A percentile compares a stretch with the other conserved stretches of the same genome.
These are phyloP conservation scores for Misgurnus anguillicaudatus DNA, from an alignment of 2,113 vertebrate species.

Conservation along the genomic window DNA sequence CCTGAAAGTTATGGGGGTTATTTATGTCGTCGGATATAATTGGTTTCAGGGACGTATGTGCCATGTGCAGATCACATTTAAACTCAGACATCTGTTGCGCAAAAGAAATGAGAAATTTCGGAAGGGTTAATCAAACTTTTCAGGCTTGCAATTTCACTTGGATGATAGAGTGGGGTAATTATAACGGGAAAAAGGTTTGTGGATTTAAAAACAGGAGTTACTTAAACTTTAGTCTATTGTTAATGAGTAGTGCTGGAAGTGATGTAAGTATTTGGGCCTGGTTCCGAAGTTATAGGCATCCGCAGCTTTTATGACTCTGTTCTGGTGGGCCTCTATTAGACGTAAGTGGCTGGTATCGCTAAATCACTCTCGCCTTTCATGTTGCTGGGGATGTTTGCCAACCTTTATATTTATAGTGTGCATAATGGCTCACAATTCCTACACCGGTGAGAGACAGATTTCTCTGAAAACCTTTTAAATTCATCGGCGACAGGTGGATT, in stretches of 20 bases:
- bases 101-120: conserved; percentile 29
- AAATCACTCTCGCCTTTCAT: conserved; percentile 41
- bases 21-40: conserved; percentile 56
- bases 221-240: conserved; percentile 36
- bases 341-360: conserved; percentile 23
- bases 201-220: conserved; percentile 36
- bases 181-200: conserved; percentile 31
- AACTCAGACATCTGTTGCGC: conserved; percentile 53
- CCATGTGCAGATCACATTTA: conserved; percentile 57
- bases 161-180: conserved; percentile 38
- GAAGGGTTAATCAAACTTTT: conserved; percentile 50
- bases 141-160: conserved; percentile 35
- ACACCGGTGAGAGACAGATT: neutral
- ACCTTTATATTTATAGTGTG: conserved; percentile 74
- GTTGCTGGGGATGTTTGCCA: conserved; percentile 37
- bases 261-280: conserved; percentile 29
- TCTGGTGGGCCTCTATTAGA: conserved; percentile 50
- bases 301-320: conserved; percentile 70
- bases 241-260: conserved; percentile 40
- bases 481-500: conserved; percentile 27
- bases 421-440: conserved; percentile 61
- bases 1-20: conserved; percentile 54
- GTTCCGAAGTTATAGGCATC: conserved; percentile 39
- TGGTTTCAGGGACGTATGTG: conserved; percentile 53
- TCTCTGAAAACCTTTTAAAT: neutral